Conservation (phyloP, 2,888 invertebrate species). For the Drosophila prolongata region DNA sequence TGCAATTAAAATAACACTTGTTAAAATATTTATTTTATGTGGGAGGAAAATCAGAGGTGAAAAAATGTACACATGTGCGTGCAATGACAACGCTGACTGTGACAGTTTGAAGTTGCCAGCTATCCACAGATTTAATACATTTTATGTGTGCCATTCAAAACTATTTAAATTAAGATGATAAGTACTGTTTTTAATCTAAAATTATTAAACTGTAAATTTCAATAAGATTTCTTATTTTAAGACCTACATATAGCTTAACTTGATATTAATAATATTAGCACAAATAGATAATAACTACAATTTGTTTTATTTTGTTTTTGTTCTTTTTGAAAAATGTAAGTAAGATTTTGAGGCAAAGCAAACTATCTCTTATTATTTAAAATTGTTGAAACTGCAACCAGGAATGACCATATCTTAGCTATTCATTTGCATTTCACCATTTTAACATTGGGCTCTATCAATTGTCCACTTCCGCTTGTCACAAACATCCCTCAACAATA, state of each 20-base stretch:
- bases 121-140: neutral
- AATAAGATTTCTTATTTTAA: too few relatives aligned
- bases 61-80: constrained; percentile 1
- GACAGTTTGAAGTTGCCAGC: constrained; percentile 27
- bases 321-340: too few relatives aligned
- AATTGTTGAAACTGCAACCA: neutral
- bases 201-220: too few relatives aligned
- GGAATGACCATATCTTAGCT: neutral
- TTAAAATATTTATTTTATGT: constrained; percentile 74
- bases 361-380: too few relatives aligned
- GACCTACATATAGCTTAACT: too few relatives aligned
- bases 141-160: neutral
- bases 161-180: neutral
- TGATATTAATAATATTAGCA: too few relatives aligned
- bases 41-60: constrained; percentile 21
- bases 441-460: constrained; percentile 6
- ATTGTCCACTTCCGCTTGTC: constrained; percentile 16
- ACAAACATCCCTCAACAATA: constrained; percentile 15
- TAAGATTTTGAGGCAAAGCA: too few relatives aligned
- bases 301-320: too few relatives aligned
- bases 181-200: too few relatives aligned
- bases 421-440: neutral
- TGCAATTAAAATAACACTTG: constrained; percentile 77
- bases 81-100: constrained; percentile 53
- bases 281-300: too few relatives aligned